Evolutionary conservation across 2,113 vertebrate genomes (phyloP).

Genomic region (Artemisiospiza belli): DNA sequence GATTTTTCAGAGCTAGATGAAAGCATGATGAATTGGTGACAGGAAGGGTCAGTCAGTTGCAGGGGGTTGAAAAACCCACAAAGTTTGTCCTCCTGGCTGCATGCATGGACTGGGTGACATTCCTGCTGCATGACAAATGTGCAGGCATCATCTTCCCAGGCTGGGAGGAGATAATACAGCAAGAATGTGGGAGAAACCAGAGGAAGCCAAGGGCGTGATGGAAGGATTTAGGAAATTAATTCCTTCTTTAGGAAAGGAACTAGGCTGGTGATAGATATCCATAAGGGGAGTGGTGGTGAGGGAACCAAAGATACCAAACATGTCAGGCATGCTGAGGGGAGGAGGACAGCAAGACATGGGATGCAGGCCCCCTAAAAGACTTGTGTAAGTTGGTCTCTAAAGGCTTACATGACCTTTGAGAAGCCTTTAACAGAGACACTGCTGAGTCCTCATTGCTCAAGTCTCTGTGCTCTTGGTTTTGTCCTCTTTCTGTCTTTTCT

Average conservation of each 20-base stretch:
- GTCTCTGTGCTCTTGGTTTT: not conserved
- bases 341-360: not conserved
- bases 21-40: not conserved
- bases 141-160: not conserved
- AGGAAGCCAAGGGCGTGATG: not conserved
- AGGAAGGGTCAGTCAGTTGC: not conserved
- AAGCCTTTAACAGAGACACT: not conserved
- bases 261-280: not conserved
- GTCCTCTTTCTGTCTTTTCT: not conserved
- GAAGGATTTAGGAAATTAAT: not conserved
- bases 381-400: not conserved
- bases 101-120: not conserved
- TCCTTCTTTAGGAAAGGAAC: not conserved
- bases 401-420: not conserved
- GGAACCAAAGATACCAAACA: not conserved
- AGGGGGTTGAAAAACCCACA: not conserved
- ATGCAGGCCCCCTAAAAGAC: not conserved
- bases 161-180: not conserved
- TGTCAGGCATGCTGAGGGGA: not conserved
- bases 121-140: conserved; percentile 20
- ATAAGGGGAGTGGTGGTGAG: not conserved
- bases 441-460: not conserved
- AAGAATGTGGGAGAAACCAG: not conserved
- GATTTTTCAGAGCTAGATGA: conserved; percentile 14
- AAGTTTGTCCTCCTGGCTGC: not conserved